Evolutionary conservation across 2,797 vertebrate genomes (phyloP), one percentile per base, ranked within the genome.

Genomic region (Neosilurus mollespiculum): DNA sequence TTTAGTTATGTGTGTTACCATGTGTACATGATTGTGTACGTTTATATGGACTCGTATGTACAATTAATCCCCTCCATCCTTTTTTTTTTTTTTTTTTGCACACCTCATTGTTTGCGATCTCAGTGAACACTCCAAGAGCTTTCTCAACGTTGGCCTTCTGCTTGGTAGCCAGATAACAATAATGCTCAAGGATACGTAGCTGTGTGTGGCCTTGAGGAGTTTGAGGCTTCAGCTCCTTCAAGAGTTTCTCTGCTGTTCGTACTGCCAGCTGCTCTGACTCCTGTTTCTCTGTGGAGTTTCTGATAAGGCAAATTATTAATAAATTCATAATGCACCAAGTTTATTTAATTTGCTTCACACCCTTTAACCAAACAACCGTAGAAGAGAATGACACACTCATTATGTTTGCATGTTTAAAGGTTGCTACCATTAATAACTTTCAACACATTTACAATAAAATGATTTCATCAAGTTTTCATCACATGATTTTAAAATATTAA

Each of bases 221-320:
- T 93, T 99, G 96, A 34, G 98, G 98, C 90, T 96, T 98, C 61
- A 99, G 91, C 84, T 99, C 98, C 88, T 97, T 98, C 83, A 99
- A 92, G 75, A 99, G 96, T 88, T 98, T 99, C 93, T 99, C 96
- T 3, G 98, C 98, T 20, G 97, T 99, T 91, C 96, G 94, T 85
- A 99, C 96, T 79, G 97, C 97, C 84, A 98, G 90, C 90, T 97
- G 97, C 87, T 98, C 96, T 0, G 97, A 99, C 85, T 99, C 97
- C 89, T 98, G 97, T 91, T 98, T 99, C 91, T 99, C 98, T 37
- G 96, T 95, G 64, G 96, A 96, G 93, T 96, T 97, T 81, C 98
- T 99, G 82, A 49, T 37, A 77, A 30, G 24, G 69, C 37, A 54
- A 70, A 59, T 69, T 67, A 81, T 62, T 61, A 81, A 64, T 30